Conservation (phyloP, 2,888 invertebrate genomes). For the Aphrophora alni region DNA sequence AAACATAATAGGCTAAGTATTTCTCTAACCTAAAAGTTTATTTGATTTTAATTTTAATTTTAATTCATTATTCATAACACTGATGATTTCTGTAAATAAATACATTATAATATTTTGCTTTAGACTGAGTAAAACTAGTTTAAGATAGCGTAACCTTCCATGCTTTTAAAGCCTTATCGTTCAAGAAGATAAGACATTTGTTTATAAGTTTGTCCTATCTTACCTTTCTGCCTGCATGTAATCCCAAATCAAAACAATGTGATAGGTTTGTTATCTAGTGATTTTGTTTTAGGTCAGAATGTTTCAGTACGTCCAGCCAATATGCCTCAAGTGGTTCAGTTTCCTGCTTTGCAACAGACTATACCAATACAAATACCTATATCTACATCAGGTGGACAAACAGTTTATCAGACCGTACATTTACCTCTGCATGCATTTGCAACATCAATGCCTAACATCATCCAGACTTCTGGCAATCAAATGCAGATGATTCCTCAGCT, state of each 20-base stretch:
- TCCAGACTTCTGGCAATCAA: slow-evolving; percentile 59
- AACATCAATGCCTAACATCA: slow-evolving; percentile 65
- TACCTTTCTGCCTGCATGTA: no score
- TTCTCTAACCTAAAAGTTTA: no score
- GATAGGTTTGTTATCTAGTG: no score
- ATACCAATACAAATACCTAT: slow-evolving; percentile 93
- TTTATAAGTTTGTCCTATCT: no score
- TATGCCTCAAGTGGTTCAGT: slow-evolving; percentile 66
- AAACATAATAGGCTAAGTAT: no score
- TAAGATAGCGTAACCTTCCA: no score
- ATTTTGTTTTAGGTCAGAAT: slow-evolving; percentile 66
- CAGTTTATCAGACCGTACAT: slow-evolving; percentile 94
- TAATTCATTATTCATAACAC: no score
- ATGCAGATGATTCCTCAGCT: slow-evolving; percentile 85
- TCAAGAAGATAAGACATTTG: background rate
- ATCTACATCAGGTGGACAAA: slow-evolving; percentile 85
- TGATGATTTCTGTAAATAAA: no score
- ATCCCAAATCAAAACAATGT: no score
- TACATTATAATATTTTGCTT: no score
- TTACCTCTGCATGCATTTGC: slow-evolving; percentile 85
- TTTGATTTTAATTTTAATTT: no score
- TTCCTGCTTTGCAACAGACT: slow-evolving; percentile 71
- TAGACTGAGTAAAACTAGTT: no score
- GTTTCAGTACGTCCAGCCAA: slow-evolving; percentile 69
- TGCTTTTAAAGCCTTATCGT: background rate